Base-by-base conservation (phyloP, 2,797 vertebrate genomes). In the Sebastes paucispinis region DNA sequence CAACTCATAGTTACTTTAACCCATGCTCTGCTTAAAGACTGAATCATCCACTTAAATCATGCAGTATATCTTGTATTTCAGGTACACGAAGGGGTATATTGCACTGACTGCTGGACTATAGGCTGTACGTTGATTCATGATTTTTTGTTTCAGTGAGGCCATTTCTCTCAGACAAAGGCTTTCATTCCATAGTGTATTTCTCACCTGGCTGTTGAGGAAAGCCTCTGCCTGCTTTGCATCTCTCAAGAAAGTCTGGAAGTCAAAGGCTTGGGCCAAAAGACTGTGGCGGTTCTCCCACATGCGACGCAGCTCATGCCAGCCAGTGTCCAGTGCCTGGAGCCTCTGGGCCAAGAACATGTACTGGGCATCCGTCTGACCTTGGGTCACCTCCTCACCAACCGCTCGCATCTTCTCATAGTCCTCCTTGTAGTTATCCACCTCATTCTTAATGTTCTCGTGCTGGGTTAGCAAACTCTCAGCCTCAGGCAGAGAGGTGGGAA, bases 201-300 rank as follows among this genome's bases (percentile, higher is more conserved):
- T 92, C 24, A 99, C 98, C 97, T 99, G 98, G 83, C 95, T 97
- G 93, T 97, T 98, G 75, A 99, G 97, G 79, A 98, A 96, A 0
- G 97, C 96, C 79, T 99, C 97, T 0, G 97, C 97, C 92, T 98
- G 98, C 84, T 97, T 98, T 74, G 96, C 96, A n/a, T 99, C 98
- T 67, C 98, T 93, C 80, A 98, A 92, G 94, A 99, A 98, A 16
- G 95, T 95, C 90, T 98, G 98, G 95, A 98, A 97, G 83, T 97
- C 96, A 0, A 97, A 97, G 27, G 97, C 97, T 81, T 97, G 97
- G 13, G 97, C 96, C 83, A 99, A 91, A 13, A 97, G 93, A 69
- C 94, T 96, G 83, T 97, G 98, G 6, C 97, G 95, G 89, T 96
- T 97, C 92, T 99, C 98, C 98, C 98, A 99, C 97, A 98, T 98